Conservation (phyloP, 2,113 vertebrate genomes). For the Prinia subflava region DNA sequence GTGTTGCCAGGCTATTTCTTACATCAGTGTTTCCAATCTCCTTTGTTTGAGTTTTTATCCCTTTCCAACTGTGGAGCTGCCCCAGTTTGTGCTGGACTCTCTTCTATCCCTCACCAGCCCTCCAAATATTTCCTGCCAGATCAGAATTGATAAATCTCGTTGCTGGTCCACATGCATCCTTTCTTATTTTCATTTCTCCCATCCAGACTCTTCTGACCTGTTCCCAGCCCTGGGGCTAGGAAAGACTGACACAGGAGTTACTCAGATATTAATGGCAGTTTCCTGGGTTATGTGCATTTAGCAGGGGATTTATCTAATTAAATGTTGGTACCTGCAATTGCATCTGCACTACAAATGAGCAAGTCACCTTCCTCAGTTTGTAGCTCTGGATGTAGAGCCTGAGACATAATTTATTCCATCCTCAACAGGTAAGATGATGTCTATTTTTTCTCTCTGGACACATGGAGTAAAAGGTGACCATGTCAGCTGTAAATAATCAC, state of each 20-base stretch:
- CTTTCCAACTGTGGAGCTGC: not conserved
- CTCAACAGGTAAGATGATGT: not conserved
- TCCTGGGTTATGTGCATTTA: not conserved
- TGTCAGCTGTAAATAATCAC: not conserved
- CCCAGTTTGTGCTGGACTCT: not conserved
- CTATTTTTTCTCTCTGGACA: not conserved
- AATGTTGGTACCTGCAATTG: not conserved
- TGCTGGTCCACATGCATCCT: not conserved
- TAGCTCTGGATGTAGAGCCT: not conserved
- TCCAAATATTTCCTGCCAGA: not conserved
- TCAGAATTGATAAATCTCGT: not conserved
- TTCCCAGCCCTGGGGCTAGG: not conserved
- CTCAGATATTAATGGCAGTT: not conserved
- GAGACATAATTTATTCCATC: not conserved
- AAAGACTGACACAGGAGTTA: not conserved
- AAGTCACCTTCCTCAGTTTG: not conserved
- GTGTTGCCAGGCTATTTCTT: not conserved
- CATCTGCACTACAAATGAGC: not conserved
- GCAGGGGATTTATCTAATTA: not conserved
- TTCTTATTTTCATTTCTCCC: not conserved
- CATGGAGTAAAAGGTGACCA: not conserved
- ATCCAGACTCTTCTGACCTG: not conserved
- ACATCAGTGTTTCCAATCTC: not conserved
- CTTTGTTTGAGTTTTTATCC: not conserved
- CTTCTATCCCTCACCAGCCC: not conserved